These are phyloP conservation scores for Ophioderma brevispina DNA, from an alignment of 35 echinoderm and acorn worm genomes.

Conservation along the genomic window DNA sequence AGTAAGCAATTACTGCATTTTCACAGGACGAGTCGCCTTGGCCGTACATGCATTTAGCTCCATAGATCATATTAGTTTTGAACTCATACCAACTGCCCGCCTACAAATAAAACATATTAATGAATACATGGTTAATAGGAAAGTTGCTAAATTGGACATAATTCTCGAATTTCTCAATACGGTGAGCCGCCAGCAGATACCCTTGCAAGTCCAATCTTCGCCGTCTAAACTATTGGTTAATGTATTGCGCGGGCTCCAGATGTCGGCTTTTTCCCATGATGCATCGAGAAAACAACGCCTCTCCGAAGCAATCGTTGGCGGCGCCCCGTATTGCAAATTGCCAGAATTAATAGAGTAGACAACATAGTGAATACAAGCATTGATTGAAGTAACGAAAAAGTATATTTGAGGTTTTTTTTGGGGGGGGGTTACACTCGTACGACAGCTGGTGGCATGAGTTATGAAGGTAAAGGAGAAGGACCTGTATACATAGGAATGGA, in stretches of 20 bases:
- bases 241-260: not conserved
- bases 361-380: not conserved
- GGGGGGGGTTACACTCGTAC: no score
- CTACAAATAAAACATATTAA: not conserved
- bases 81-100: constrained; percentile 36
- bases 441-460: no score
- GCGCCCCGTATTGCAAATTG: no score
- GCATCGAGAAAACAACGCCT: no score
- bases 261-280: no score
- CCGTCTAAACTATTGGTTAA: not conserved
- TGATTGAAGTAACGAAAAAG: no score
- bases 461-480: no score
- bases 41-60: constrained; percentile 81
- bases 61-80: constrained; percentile 61
- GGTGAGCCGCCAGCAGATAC: not conserved
- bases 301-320: no score
- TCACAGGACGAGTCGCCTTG: constrained; percentile 28
- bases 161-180: not conserved
- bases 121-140: no score
- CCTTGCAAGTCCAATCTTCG: not conserved
- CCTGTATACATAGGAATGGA: no score
- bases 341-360: not conserved
- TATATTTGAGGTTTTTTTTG: no score
- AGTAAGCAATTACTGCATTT: constrained; percentile 52
- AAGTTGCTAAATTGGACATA: not conserved